Percentiles rank a stretch among this genome's conserved stretches.
Evolutionary conservation across 37 sponge, comb jelly and placozoan species (phyloP).

Genomic region (Halisarca cf. caerulea): DNA sequence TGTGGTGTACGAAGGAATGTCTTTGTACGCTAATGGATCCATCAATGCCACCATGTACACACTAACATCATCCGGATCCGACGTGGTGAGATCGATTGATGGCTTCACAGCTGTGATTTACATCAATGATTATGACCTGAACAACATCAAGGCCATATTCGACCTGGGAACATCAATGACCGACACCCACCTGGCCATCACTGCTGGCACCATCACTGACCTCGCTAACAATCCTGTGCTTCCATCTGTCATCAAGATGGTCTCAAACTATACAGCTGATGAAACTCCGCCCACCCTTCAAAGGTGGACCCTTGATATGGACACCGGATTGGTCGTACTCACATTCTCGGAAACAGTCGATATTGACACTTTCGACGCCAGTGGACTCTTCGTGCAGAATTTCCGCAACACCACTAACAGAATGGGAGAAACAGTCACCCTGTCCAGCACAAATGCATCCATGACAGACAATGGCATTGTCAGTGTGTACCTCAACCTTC

Average conservation of each 20-base stretch:
- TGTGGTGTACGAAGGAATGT: constrained; percentile 41
- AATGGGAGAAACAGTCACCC: constrained; percentile 23
- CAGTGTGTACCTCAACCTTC: constrained; percentile 26
- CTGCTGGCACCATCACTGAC: constrained; percentile 53
- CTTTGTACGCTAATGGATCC: constrained; percentile 26
- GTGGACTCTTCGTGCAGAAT: constrained; percentile 63
- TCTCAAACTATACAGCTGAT: constrained; percentile 49
- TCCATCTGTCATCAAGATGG: constrained; percentile 3
- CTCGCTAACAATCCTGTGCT: constrained; percentile 54
- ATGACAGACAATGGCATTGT: constrained; percentile 31
- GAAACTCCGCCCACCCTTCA: constrained; percentile 40
- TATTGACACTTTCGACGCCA: constrained; percentile 28
- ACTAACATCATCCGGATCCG: constrained; percentile 41
- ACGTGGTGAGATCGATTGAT: constrained; percentile 46
- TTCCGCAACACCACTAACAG: constrained; percentile 31
- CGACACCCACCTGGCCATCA: constrained; percentile 58
- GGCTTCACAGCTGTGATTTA: constrained; percentile 50
- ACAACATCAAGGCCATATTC: constrained; percentile 60
- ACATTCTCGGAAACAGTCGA: constrained; percentile 73
- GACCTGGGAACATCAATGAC: constrained; percentile 44
- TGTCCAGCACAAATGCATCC: constrained; percentile 23
- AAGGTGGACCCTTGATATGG: constrained; percentile 58
- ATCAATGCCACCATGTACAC: not conserved
- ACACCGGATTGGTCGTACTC: constrained; percentile 39
- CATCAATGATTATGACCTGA: constrained; percentile 60